A percentile compares a stretch with the other conserved stretches of the same genome.
Evolutionary conservation across 2,797 vertebrate species (phyloP).

Genomic region (Emys orbicularis): DNA sequence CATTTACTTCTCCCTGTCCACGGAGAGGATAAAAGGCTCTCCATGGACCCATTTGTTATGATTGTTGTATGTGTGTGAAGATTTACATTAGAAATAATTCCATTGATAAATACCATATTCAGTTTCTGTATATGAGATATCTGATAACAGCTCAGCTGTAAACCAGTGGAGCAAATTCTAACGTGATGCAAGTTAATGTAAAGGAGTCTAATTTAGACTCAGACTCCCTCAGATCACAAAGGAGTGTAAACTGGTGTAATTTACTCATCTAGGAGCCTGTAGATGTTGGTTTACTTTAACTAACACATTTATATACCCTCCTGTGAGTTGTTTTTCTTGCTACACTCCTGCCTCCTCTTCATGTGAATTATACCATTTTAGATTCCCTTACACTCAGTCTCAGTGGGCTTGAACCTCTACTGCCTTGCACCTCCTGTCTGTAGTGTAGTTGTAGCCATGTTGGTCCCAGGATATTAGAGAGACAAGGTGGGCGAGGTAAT

Average conservation of each 20-base stretch:
- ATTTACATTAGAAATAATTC: background rate
- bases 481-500: background rate
- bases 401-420: background rate
- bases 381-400: background rate
- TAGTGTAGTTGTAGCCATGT: background rate
- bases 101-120: background rate
- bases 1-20: background rate
- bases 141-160: background rate
- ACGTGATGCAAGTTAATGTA: fast-evolving
- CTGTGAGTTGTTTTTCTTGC: background rate
- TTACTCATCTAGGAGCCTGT: background rate
- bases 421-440: background rate
- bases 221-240: background rate
- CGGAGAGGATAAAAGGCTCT: background rate
- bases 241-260: slow-evolving; percentile 4
- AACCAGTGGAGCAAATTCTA: background rate
- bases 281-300: background rate
- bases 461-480: background rate
- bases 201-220: background rate
- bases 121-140: background rate
- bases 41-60: background rate
- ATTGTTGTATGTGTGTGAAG: background rate
- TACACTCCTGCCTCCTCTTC: background rate
- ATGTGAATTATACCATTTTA: background rate
- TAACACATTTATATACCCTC: background rate